Evolutionary conservation across 2,113 vertebrate genomes (phyloP).

Genomic region (Lipophrys pholis): DNA sequence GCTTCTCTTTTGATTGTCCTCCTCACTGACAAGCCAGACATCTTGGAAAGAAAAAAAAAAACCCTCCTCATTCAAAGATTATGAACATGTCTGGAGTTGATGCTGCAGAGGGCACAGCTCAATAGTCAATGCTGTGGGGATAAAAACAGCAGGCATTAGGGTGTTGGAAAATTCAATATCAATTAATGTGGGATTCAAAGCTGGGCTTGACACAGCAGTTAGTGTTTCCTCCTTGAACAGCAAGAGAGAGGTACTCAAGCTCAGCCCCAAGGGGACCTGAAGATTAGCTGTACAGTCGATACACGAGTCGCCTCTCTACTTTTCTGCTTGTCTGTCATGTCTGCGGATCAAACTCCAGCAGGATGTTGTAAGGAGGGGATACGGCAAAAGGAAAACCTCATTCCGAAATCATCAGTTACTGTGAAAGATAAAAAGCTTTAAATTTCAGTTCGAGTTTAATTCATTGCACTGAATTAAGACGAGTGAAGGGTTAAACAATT

Average conservation of each 20-base stretch:
- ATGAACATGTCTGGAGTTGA: constrained; percentile 23
- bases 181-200: constrained; percentile 66
- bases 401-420: constrained; percentile 7
- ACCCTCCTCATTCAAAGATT: constrained; percentile 23
- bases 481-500: neutral
- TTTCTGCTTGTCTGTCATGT: constrained; percentile 21
- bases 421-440: neutral
- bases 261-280: constrained; percentile 34
- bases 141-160: constrained; percentile 55
- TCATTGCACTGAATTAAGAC: neutral
- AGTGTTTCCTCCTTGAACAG: constrained; percentile 55
- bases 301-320: constrained; percentile 34
- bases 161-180: constrained; percentile 69
- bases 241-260: constrained; percentile 38
- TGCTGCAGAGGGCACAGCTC: constrained; percentile 18
- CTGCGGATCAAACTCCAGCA: constrained; percentile 38
- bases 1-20: neutral
- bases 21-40: neutral
- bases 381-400: neutral
- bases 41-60: neutral
- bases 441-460: neutral
- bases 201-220: constrained; percentile 59
- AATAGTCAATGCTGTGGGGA: constrained; percentile 27
- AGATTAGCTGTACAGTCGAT: constrained; percentile 64
- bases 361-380: constrained; percentile 8